A percentile compares a stretch with the other conserved stretches of the same genome.
These are phyloP conservation scores for Menidia menidia DNA, from an alignment of 2,797 vertebrate species.

Conservation along the genomic window DNA sequence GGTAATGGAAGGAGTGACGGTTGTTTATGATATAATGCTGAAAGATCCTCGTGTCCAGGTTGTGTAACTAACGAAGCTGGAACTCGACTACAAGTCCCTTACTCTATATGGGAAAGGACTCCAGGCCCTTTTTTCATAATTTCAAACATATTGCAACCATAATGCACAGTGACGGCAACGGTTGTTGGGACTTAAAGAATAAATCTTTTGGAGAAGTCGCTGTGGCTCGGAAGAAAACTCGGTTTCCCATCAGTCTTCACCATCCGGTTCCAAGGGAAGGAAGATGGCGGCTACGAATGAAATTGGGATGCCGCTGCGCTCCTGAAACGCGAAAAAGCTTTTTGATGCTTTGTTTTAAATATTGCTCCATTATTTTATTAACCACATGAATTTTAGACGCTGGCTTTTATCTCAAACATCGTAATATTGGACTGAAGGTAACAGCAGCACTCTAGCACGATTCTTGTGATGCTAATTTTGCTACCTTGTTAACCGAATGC, in stretches of 20 bases:
- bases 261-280: slow-evolving; percentile 56
- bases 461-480: slow-evolving; percentile 24
- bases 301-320: slow-evolving; percentile 68
- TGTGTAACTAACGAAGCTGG: no score
- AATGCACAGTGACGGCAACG: no score
- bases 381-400: not conserved
- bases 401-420: not conserved
- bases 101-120: no score
- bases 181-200: no score
- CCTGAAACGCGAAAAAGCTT: slow-evolving; percentile 51
- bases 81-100: no score
- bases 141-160: no score
- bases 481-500: slow-evolving; percentile 37
- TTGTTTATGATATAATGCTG: no score
- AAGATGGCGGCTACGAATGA: slow-evolving; percentile 82
- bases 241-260: slow-evolving; percentile 71
- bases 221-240: not conserved
- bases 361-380: not conserved
- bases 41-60: no score
- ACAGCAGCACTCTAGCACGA: not conserved
- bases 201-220: not conserved
- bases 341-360: slow-evolving; percentile 6
- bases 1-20: no score
- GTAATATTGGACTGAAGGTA: slow-evolving; percentile 49
- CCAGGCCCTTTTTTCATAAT: no score